Evolutionary conservation across 2,888 invertebrate species (phyloP), one percentile per base, ranked within the genome.

Genomic region (Epicampocera succincta): DNA sequence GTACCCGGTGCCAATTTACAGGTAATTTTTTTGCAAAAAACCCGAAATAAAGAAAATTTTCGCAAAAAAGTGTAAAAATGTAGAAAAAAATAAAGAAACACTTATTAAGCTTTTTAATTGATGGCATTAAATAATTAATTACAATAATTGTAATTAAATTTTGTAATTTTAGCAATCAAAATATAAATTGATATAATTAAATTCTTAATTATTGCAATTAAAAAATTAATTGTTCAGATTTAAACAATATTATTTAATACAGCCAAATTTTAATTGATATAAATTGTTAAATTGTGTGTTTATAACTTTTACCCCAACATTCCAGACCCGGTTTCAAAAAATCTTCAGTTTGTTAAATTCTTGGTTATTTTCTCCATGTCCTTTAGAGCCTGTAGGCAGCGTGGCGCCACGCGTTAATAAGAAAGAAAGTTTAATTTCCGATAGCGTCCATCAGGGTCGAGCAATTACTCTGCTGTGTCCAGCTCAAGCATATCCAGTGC

Each of bases 401-500:
- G 92, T 93, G 50, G 92, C 92, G 85, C 94, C 94, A 81, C 92
- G 92, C 79, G 93, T 94, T 79, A 91, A 93, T 91, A 94, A 94
- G 92, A 88, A 92, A 91, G 88, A 86, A 71, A 89, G 92, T 91
- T 92, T 93, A 91, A 91, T 92, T 92, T 89, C 93, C 92, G 89
- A 89, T 2, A 84, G 87, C 79, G 90, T 92, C 74, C 87, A 92
- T 86, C 90, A 90, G 81, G 89, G 90, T 84, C 93, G 92, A 88
- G 91, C 94, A 83, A 93, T 94, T 11, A 90, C 95, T 85, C 92
- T 93, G 74, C 91, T 94, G 86, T 95, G 95, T 90, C 94, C 95
- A 82, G 95, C 95, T 44, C 95, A 96, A 92, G 95, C 94, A 65
- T 94, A 92, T 90, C 94, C 94, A 50, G 92, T 93, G 80, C 94